Evolutionary conservation across 2,888 invertebrate species (phyloP).

Genomic region (Blera fallax): DNA sequence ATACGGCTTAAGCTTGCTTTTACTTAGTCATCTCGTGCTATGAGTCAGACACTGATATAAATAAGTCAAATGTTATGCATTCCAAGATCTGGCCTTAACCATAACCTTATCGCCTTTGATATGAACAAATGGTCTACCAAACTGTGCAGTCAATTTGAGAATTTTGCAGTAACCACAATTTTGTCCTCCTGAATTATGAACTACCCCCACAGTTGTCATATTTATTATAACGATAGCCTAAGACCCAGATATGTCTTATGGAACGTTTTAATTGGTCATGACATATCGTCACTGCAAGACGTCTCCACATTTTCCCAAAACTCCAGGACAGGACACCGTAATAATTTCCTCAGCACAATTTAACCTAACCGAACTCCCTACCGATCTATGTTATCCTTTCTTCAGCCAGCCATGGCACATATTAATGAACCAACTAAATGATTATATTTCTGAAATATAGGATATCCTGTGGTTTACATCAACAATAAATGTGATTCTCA

Average conservation of each 20-base stretch:
- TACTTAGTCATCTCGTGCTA: too few species aligned
- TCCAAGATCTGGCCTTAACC: too few species aligned
- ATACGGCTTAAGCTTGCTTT: too few species aligned
- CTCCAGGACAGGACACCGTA: background rate
- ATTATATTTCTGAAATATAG: slow-evolving; percentile 29
- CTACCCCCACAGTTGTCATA: background rate
- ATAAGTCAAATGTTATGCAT: too few species aligned
- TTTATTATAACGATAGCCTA: background rate
- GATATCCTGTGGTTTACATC: slow-evolving; percentile 34
- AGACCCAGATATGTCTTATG: background rate
- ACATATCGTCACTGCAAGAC: background rate
- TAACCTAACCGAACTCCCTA: background rate
- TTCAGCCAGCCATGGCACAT: background rate
- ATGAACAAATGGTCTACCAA: too few species aligned
- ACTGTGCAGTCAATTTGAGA: background rate
- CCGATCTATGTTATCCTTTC: background rate
- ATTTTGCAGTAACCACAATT: background rate
- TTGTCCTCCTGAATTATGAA: background rate
- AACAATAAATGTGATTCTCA: slow-evolving; percentile 21
- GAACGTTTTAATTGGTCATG: slow-evolving; percentile 3
- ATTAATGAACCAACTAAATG: slow-evolving; percentile 23
- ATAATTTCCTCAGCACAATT: slow-evolving; percentile 9
- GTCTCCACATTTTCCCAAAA: background rate
- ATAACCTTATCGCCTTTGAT: too few species aligned
- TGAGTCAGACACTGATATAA: too few species aligned